phyloP scores from a whole-genome alignment of 2,888 invertebrate species.

The Epistrophella euchroma region DNA sequence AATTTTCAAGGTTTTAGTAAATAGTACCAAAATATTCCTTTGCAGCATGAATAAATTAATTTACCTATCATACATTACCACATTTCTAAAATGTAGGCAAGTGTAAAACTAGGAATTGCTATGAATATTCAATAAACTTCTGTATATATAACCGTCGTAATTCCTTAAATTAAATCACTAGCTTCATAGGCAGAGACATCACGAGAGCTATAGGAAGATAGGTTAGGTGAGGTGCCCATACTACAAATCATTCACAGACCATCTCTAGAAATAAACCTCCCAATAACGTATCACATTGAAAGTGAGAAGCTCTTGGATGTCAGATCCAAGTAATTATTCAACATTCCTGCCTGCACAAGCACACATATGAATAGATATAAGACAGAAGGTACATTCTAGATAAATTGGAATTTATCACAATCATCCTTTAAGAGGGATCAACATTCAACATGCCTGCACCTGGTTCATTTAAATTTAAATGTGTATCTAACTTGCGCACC shows the following conservation, averaged over 20 bases:
- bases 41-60: slow-evolving; percentile 33
- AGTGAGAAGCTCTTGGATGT: slow-evolving; percentile 19
- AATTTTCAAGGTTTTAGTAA: neutral
- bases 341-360: slow-evolving; percentile 11
- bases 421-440: slow-evolving; percentile 33
- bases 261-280: slow-evolving; percentile 12
- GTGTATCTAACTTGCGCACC: slow-evolving; percentile 14
- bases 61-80: slow-evolving; percentile 43
- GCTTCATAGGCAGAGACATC: neutral
- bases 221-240: neutral
- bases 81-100: neutral
- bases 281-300: slow-evolving; percentile 49
- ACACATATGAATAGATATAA: neutral
- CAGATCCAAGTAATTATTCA: slow-evolving; percentile 52
- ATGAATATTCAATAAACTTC: slow-evolving; percentile 59
- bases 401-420: slow-evolving; percentile 63
- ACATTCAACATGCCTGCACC: slow-evolving; percentile 22
- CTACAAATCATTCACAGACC: slow-evolving; percentile 26
- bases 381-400: slow-evolving; percentile 28
- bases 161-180: slow-evolving; percentile 56
- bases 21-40: slow-evolving; percentile 3
- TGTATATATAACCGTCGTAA: neutral
- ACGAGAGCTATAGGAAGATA: neutral
- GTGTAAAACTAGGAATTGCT: neutral
- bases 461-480: slow-evolving; percentile 49